A percentile compares a stretch with the other conserved stretches of the same genome.
phyloP scores from a whole-genome alignment of 2,888 invertebrate genomes.

The Lycophotia porphyrea region DNA sequence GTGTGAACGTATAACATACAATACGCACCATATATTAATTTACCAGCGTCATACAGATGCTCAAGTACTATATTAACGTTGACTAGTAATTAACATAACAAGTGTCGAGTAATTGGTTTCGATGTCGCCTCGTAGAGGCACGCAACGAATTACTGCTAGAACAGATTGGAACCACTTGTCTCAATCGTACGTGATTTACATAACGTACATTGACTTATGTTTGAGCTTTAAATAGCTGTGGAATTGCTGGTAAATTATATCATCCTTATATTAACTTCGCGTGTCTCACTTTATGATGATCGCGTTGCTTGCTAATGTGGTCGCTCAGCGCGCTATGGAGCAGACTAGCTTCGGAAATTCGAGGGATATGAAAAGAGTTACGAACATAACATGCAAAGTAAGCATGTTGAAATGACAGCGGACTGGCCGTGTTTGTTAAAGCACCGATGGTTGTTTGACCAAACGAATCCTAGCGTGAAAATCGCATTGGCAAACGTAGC shows the following conservation, averaged over 20 bases:
- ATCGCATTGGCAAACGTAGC: neutral
- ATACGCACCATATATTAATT: conserved; percentile 77
- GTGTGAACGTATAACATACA: conserved; percentile 53
- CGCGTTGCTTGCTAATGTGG: neutral
- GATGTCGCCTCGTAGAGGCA: conserved; percentile 72
- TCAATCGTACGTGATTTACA: conserved; percentile 56
- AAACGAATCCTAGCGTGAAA: neutral
- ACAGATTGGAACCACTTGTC: conserved; percentile 62
- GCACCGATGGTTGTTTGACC: neutral
- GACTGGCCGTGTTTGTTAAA: neutral
- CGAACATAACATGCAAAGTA: neutral
- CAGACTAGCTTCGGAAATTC: neutral
- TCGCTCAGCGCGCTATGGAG: neutral
- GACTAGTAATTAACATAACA: conserved; percentile 83
- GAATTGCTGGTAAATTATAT: conserved; percentile 8
- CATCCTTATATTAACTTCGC: conserved; percentile 5
- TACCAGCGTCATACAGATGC: conserved; percentile 74
- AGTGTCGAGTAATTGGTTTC: conserved; percentile 82
- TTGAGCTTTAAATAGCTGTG: conserved; percentile 33
- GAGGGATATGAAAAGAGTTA: neutral
- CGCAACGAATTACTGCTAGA: conserved; percentile 59
- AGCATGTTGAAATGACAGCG: neutral
- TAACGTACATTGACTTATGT: conserved; percentile 33
- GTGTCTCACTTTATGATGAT: neutral
- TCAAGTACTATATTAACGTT: conserved; percentile 71